Conservation (phyloP, 2,797 vertebrate species). For the Peromyscus melanophrys region DNA sequence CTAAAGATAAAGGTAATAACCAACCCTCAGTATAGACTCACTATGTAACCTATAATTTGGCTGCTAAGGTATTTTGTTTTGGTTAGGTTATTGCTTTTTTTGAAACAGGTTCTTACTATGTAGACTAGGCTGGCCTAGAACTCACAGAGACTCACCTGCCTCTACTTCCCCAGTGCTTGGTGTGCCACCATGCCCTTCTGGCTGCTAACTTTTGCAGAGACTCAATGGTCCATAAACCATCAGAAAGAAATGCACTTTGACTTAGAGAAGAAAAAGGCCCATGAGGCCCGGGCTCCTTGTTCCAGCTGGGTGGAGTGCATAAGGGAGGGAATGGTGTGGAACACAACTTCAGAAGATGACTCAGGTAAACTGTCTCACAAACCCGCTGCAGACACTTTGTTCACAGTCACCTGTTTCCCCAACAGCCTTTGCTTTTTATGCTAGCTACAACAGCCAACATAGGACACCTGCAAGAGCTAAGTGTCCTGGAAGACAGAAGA, state of each 20-base stretch:
- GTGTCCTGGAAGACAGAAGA: not conserved
- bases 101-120: not conserved
- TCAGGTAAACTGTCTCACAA: not conserved
- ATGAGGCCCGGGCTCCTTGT: not conserved
- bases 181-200: not conserved
- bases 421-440: not conserved
- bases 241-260: not conserved
- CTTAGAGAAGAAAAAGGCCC: not conserved
- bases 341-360: not conserved
- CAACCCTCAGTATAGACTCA: not conserved
- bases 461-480: not conserved
- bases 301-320: not conserved
- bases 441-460: not conserved
- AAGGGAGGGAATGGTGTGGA: rapidly evolving
- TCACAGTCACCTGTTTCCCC: not conserved
- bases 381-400: not conserved
- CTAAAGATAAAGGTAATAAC: conserved; percentile 2
- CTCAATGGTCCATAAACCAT: not conserved
- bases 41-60: not conserved
- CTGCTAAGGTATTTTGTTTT: not conserved
- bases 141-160: not conserved
- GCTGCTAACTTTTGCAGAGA: not conserved
- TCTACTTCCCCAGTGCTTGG: not conserved
- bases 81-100: not conserved
- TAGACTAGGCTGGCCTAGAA: not conserved